A percentile compares a stretch with the other conserved stretches of the same genome.
Evolutionary conservation across 2,888 invertebrate genomes (phyloP).

Genomic region (Nasonia oneida): DNA sequence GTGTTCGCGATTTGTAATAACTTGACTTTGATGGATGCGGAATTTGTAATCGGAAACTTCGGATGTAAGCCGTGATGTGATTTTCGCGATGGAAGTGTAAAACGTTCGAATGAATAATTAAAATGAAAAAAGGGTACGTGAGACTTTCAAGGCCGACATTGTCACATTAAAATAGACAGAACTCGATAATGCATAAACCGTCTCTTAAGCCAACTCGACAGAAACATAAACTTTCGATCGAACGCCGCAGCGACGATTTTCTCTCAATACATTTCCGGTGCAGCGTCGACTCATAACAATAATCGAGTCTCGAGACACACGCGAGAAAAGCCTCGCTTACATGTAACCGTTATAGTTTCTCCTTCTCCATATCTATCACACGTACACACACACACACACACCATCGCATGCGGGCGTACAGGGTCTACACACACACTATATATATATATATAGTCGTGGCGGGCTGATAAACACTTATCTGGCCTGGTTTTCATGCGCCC

Average conservation of each 20-base stretch:
- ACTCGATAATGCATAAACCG: background rate
- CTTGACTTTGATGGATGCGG: no score
- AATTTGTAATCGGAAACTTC: no score
- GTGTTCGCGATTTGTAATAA: no score
- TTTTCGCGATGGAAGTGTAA: no score
- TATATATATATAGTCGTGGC: background rate
- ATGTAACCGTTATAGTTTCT: background rate
- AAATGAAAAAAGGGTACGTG: no score
- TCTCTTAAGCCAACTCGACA: background rate
- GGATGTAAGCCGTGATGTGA: no score
- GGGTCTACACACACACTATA: no score
- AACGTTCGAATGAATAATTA: no score
- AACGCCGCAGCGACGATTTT: background rate
- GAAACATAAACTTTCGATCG: background rate
- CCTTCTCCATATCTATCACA: background rate
- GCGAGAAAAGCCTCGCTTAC: no score
- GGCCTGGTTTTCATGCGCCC: background rate
- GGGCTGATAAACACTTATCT: constrained; percentile 16
- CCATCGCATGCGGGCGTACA: background rate
- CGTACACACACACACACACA: background rate
- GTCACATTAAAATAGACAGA: background rate
- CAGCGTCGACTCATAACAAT: background rate
- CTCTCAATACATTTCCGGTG: background rate
- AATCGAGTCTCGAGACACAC: background rate
- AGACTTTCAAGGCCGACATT: background rate